Evolutionary conservation across 2,797 vertebrate species (phyloP), one percentile per base, ranked within the genome.

Genomic region (Sciurus carolinensis): DNA sequence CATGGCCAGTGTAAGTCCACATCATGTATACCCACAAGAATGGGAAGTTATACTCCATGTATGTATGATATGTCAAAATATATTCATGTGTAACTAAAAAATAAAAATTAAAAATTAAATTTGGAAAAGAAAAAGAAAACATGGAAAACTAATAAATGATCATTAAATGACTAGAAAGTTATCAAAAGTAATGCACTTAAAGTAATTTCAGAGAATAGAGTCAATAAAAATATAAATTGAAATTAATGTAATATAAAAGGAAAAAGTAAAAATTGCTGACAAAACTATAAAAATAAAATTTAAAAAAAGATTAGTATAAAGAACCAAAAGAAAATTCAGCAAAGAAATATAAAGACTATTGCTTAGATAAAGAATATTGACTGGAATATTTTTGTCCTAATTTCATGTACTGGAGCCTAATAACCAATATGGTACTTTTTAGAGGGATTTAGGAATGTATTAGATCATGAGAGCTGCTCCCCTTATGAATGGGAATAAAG

Each of bases 201-300:
- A 57, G 39, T 30, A 12, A 72, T 52, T 94, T 87, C 80, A 9
- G 64, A 92, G 72, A 80, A 84, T 7, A 84, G 26, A 79, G 42
- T 79, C 47, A 73, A 39, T 39, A 39, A 88, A 33, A 62, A 89
- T 79, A 80, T 66, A 75, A 80, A 24, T 52, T 79, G 44, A 52
- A 71, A 64, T 89, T 88, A 77, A 62, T 83, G 8, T 36, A 71
- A 47, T 79, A 62, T 73, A 79, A 92, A 36, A 30, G 92, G 22
- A 84, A 88, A 28, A 14, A 62, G 59, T 85, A 39, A 84, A 26
- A 72, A 52, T 33, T 14, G 6, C 69, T 92, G 62, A n/a, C 42
- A 66, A 79, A 89, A 33, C 7, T 39, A 76, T 59, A 88, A 85
- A 79, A 89, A 44, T 69, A 83, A 57, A 39, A 39, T 39, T 39